These are phyloP conservation scores for Tragelaphus buxtoni DNA, from an alignment of 2,113 vertebrate genomes.

Conservation along the genomic window DNA sequence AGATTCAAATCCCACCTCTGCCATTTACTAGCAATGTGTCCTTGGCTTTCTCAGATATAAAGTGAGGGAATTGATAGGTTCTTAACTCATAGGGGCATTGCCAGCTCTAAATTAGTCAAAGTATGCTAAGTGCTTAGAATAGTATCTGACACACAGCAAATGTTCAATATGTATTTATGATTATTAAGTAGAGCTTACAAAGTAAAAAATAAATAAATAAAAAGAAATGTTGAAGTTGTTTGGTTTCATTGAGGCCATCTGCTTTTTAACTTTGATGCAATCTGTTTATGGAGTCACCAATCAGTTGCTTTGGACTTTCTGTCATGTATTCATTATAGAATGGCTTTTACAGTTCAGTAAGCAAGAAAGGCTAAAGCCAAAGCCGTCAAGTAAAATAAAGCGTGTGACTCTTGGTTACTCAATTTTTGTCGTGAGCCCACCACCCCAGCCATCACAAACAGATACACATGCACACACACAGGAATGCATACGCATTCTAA, in stretches of 20 bases:
- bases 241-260: neutral
- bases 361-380: neutral
- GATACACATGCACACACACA: rapidly evolving
- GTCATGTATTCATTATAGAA: neutral
- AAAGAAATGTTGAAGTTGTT: neutral
- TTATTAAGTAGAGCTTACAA: neutral
- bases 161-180: neutral
- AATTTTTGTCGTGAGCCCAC: neutral
- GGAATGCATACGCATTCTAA: neutral
- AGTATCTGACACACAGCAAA: neutral
- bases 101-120: neutral
- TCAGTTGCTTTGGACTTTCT: neutral
- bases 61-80: neutral
- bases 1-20: neutral
- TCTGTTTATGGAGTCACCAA: neutral
- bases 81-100: neutral
- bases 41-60: neutral
- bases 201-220: neutral
- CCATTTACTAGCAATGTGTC: neutral
- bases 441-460: neutral
- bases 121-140: neutral
- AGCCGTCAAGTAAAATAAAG: neutral
- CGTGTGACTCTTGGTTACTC: neutral
- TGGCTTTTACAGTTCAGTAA: neutral
- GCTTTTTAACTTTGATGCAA: neutral